phyloP scores from a whole-genome alignment of 2,888 invertebrate genomes.

The Drosophila affinis region DNA sequence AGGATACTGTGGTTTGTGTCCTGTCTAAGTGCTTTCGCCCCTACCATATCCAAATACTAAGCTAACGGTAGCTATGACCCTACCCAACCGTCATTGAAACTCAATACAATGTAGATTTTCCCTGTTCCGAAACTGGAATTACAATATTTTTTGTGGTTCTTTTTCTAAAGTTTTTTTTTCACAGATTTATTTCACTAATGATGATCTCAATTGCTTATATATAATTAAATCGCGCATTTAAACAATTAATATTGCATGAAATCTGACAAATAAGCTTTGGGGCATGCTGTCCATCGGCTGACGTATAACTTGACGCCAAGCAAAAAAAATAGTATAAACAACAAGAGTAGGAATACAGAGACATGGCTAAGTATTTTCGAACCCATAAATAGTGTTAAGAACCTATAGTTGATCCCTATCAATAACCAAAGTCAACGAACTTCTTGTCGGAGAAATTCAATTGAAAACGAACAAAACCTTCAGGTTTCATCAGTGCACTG shows the following conservation, averaged over 20 bases:
- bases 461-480: too few relatives aligned
- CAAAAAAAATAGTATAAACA: slow-evolving; percentile 2
- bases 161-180: too few relatives aligned
- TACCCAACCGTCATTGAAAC: background rate
- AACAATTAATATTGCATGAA: background rate
- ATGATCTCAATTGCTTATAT: too few relatives aligned
- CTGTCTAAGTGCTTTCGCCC: background rate
- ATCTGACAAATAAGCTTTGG: background rate
- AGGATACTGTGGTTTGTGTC: background rate
- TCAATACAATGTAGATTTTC: background rate
- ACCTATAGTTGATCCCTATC: background rate
- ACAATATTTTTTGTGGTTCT: too few relatives aligned
- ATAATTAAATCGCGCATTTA: too few relatives aligned
- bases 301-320: slow-evolving; percentile 30
- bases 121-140: too few relatives aligned
- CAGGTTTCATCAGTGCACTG: too few relatives aligned
- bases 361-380: background rate
- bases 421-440: background rate
- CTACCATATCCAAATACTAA: background rate
- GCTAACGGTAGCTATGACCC: background rate
- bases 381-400: background rate
- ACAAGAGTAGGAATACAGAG: too few relatives aligned
- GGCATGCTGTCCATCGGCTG: slow-evolving; percentile 34
- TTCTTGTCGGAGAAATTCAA: background rate
- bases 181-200: too few relatives aligned